A percentile compares a stretch with the other conserved stretches of the same genome.
Evolutionary conservation across 2,888 invertebrate genomes (phyloP).

Genomic region (Cephus pygmeus): DNA sequence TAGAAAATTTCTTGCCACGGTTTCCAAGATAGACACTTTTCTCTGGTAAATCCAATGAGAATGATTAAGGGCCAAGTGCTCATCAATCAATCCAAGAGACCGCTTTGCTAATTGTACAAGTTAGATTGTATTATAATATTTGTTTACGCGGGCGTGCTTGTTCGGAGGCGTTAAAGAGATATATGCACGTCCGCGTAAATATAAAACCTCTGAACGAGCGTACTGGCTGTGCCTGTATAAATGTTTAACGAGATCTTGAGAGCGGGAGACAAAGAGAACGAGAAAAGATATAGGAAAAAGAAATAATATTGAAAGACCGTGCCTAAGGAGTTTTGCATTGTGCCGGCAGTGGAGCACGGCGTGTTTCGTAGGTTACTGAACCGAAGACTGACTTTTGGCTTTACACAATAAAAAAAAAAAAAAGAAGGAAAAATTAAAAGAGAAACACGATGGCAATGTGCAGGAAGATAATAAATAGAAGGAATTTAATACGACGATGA

Average conservation of each 20-base stretch:
- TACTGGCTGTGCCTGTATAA: slow-evolving; percentile 24
- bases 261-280: slow-evolving; percentile 9
- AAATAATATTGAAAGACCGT: slow-evolving; percentile 36
- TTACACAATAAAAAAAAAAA: slow-evolving; percentile 26
- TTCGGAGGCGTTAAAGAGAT: too few species aligned
- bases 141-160: too few species aligned
- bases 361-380: slow-evolving; percentile 33
- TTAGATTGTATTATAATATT: slow-evolving; percentile 3
- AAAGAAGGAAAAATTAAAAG: slow-evolving; percentile 11
- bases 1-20: too few species aligned
- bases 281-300: slow-evolving; percentile 13
- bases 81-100: too few species aligned
- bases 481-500: too few species aligned
- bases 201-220: slow-evolving; percentile 25
- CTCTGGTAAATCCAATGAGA: too few species aligned
- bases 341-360: slow-evolving; percentile 28
- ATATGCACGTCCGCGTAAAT: slow-evolving; percentile 6
- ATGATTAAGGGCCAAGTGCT: too few species aligned
- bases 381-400: slow-evolving; percentile 45
- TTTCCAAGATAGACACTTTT: too few species aligned
- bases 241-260: slow-evolving; percentile 14
- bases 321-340: slow-evolving; percentile 34
- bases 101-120: slow-evolving; percentile 1
- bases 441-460: too few species aligned
- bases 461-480: too few species aligned